A percentile compares a stretch with the other conserved stretches of the same genome.
These are phyloP conservation scores for Pseudochromis fuscus DNA, from an alignment of 2,797 vertebrate species.

Conservation along the genomic window DNA sequence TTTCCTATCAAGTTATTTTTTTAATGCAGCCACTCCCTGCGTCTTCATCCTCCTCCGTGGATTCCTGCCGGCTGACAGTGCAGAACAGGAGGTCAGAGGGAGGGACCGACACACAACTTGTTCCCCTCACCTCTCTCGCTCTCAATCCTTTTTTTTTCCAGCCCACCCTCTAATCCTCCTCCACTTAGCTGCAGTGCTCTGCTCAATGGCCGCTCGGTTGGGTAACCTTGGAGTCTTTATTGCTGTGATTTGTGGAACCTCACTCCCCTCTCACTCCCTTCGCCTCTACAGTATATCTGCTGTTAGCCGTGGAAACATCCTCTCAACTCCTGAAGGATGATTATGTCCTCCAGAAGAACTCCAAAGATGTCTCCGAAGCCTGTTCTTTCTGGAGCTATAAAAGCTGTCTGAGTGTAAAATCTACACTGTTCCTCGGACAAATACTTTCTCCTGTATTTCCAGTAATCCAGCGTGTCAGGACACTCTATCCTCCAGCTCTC, in stretches of 20 bases:
- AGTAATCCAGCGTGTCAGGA: constrained; percentile 27
- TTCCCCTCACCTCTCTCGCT: constrained; percentile 55
- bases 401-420: neutral
- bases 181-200: constrained; percentile 38
- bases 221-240: constrained; percentile 69
- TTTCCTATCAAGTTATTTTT: neutral
- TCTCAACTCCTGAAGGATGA: constrained; percentile 19
- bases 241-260: constrained; percentile 67
- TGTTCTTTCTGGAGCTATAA: too few relatives aligned
- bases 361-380: too few relatives aligned
- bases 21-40: constrained; percentile 42
- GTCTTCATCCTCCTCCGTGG: constrained; percentile 52
- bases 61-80: constrained; percentile 64
- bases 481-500: constrained; percentile 16
- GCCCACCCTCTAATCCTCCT: constrained; percentile 56
- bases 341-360: constrained; percentile 6
- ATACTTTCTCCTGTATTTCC: constrained; percentile 10
- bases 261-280: constrained; percentile 57
- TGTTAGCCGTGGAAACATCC: constrained; percentile 29
- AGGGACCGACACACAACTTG: constrained; percentile 46
- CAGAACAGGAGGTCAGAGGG: constrained; percentile 68
- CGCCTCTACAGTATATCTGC: constrained; percentile 31
- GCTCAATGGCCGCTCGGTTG: constrained; percentile 37
- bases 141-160: constrained; percentile 42
- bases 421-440: neutral